Evolutionary conservation across 2,113 vertebrate genomes (phyloP), one percentile per base, ranked within the genome.

Genomic region (Epinephelus moara): DNA sequence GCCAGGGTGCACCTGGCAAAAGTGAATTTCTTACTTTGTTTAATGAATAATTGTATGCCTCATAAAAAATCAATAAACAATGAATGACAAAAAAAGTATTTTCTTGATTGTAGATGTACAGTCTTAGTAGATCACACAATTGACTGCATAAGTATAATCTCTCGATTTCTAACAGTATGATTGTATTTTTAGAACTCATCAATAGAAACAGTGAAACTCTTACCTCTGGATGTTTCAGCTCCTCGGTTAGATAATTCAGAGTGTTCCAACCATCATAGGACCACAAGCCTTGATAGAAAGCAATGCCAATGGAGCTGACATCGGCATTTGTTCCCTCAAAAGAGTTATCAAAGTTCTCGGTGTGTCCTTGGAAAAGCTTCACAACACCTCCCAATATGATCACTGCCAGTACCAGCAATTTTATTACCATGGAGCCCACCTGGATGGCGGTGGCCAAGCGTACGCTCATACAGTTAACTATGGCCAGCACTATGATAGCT

Each of bases 251-350:
- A 47, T 83, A 95, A 91, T 96, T 97, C 85, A 98, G 52, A 82
- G 94, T 97, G 80, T 95, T 97, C 97, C 97, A 97, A 42, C 97
- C 96, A 67, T 96, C 95, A 0, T 94, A 97, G 52, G 96, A 96
- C 96, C 97, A 97, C 55, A 97, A 91, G 0, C 96, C 96, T 84
- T 97, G 97, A 89, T 96, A 97, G 88, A 97, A 97, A 0, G 97
- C 96, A 79, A 96, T 87, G 52, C 94, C 94, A 19, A 97, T 85
- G 4, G 89, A 8, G 40, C 91, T 91, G 0, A 94, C 53, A 27
- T 91, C 86, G 1, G 80, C 45, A 0, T 87, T 95, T 0, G 94
- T 97, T 66, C 94, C 95, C 75, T 95, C 89, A 89, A 98, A 97
- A n/a, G 93, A 42, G 0, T 93, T 90, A 6, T 94, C 87, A 52